Evolutionary conservation across 2,113 vertebrate species (phyloP), one percentile per base, ranked within the genome.

Genomic region (Podarcis raffonei): DNA sequence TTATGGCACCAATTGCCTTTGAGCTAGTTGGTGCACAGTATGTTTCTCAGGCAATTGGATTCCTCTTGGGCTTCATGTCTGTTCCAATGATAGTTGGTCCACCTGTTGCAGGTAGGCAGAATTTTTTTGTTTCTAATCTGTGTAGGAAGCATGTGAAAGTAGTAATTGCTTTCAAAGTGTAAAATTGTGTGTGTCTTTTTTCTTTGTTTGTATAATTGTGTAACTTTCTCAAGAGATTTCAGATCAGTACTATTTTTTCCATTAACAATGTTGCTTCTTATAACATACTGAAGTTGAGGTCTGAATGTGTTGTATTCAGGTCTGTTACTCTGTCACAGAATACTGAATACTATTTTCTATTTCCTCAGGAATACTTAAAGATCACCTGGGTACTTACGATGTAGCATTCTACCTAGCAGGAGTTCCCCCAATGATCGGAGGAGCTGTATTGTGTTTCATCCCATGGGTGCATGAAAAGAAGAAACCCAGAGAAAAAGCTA

Each of bases 1-100:
- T 99, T 91, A 99, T 99, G 99, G 99, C 98, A 25, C 99, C 99
- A 16, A 99, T 99, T 80, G 99, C 99, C 92, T 99, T 99, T 16
- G 98, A 99, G 93, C 96, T 99, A 59, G 98, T 99, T 7, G 99
- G 98, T 5, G 75, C 97, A 39, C 93, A 98, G 23, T 96, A 98
- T 42, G 98, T 98, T 83, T 99, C 99, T 23, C 98, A 99, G 93
- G 99, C 98, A 90, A 99, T 99, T 6, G 99, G 99, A 94, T 99
- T 98, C 94, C 97, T 99, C 5, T 97, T 99, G 2, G 99, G 99
- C 62, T 96, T 99, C 89, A 99, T 99, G 98, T 99, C 99, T 0
- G 90, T 99, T 86, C 99, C 99, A 71, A 98, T 99, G 98, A 98
- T 97, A 9, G 98, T 98, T 23, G 99, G 99, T 0, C 98, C 99